These are phyloP conservation scores for Choloepus hoffmanni DNA, from an alignment of 2,113 vertebrate species.

Conservation along the genomic window DNA sequence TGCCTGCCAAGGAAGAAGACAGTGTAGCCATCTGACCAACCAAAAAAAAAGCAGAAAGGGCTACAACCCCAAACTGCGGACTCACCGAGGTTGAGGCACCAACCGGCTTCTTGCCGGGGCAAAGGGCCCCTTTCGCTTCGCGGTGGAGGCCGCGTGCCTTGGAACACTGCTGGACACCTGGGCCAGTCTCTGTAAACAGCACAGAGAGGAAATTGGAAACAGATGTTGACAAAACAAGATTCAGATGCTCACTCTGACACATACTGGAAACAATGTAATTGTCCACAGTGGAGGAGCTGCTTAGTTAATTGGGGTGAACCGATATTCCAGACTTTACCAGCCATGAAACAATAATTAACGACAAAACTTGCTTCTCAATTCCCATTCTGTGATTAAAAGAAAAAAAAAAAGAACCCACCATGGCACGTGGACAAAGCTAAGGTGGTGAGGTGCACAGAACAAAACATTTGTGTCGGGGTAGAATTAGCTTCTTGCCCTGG, in stretches of 20 bases:
- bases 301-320: background rate
- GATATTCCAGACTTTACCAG: too few relatives aligned
- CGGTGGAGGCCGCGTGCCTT: background rate
- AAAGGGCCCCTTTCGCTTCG: background rate
- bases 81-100: background rate
- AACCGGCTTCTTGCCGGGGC: rapidly evolving
- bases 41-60: background rate
- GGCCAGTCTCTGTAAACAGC: background rate
- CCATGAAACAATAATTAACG: background rate
- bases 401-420: background rate
- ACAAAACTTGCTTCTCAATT: background rate
- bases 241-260: background rate
- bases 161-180: background rate
- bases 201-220: background rate
- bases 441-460: background rate
- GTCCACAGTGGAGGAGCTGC: background rate
- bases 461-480: rapidly evolving
- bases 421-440: background rate
- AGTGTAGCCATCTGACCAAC: background rate
- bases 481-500: background rate
- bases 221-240: background rate
- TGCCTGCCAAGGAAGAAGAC: background rate
- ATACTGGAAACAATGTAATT: background rate
- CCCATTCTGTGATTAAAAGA: background rate
- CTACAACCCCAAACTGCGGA: background rate